These are phyloP conservation scores for Gerosis bhagava DNA, from an alignment of 2,888 invertebrate species.

Conservation along the genomic window DNA sequence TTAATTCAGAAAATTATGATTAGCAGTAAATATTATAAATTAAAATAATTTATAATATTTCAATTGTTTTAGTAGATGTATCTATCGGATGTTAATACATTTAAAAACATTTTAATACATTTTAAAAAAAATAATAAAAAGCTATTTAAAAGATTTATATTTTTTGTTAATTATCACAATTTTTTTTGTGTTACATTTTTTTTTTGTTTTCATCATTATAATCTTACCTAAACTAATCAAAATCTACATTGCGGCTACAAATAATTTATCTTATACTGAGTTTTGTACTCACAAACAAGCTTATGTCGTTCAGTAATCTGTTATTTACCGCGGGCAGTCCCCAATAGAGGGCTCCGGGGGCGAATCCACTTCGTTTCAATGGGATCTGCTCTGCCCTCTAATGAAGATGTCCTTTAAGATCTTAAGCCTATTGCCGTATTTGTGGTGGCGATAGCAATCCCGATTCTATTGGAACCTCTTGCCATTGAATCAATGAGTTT, in stretches of 20 bases:
- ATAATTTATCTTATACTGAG: constrained; percentile 14
- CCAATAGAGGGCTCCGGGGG: constrained; percentile 5
- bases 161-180: no score
- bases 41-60: no score
- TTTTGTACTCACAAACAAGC: constrained; percentile 18
- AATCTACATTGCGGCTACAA: constrained; percentile 13
- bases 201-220: no score
- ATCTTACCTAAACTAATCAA: background rate
- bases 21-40: no score
- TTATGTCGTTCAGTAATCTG: constrained; percentile 21
- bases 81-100: no score
- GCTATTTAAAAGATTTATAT: no score
- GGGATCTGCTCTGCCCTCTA: constrained; percentile 17
- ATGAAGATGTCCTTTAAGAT: constrained; percentile 25
- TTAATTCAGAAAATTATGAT: no score
- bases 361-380: constrained; percentile 22
- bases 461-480: constrained; percentile 12
- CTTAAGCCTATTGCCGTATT: constrained; percentile 24
- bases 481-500: constrained; percentile 10
- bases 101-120: no score
- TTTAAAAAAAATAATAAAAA: no score
- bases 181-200: no score
- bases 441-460: constrained; percentile 18
- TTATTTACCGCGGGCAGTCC: constrained; percentile 20
- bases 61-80: no score